Evolutionary conservation across 2,888 invertebrate genomes (phyloP).

Genomic region (Oxyscelio sp.): DNA sequence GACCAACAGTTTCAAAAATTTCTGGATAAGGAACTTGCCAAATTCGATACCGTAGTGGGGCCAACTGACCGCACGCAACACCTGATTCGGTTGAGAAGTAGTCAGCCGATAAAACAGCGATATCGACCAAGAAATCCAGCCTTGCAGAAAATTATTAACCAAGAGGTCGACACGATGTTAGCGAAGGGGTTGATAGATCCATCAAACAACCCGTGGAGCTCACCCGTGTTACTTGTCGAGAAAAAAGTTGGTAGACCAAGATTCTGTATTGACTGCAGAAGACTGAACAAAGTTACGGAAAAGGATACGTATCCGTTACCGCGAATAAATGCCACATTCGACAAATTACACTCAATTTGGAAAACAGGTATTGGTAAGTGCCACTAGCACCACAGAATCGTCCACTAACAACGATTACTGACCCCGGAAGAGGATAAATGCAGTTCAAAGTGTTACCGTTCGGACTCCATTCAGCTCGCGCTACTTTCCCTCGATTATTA

Average conservation of each 20-base stretch:
- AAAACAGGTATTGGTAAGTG: not conserved
- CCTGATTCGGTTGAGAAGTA: not conserved
- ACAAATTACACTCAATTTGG: not conserved
- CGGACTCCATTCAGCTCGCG: too few relatives aligned
- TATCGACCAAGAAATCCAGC: conserved; percentile 75
- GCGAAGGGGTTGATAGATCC: conserved; percentile 32
- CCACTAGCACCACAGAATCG: too few relatives aligned
- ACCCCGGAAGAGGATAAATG: too few relatives aligned
- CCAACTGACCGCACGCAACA: not conserved
- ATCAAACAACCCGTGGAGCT: too few relatives aligned
- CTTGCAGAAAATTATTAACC: conserved; percentile 67
- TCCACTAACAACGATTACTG: too few relatives aligned
- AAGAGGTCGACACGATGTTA: conserved; percentile 17
- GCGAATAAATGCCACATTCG: too few relatives aligned
- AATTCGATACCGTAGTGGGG: not conserved
- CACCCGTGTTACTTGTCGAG: conserved; percentile 6
- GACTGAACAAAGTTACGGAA: not conserved
- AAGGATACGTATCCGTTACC: not conserved
- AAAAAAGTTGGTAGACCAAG: too few relatives aligned
- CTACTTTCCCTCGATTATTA: conserved; percentile 1
- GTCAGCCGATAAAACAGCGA: conserved; percentile 71
- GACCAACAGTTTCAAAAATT: too few relatives aligned
- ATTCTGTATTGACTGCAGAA: conserved; percentile 47
- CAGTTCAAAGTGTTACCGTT: too few relatives aligned
- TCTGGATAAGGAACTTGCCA: not conserved